A percentile compares a stretch with the other conserved stretches of the same genome.
These are phyloP conservation scores for Anguilla pacifica DNA, from an alignment of 2,797 vertebrate species.

Conservation along the genomic window DNA sequence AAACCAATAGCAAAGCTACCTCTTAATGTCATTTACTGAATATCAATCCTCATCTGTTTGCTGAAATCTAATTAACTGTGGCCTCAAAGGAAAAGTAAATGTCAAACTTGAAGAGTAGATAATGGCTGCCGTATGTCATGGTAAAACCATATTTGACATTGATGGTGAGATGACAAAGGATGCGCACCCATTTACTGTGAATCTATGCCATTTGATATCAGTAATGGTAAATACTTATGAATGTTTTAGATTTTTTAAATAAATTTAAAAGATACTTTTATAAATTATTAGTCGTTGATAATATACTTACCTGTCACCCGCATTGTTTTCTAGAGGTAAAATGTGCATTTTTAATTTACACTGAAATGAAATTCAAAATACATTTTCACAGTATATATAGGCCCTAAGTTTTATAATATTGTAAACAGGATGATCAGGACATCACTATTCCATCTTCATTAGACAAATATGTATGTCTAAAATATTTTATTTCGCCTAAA, in stretches of 20 bases:
- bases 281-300: neutral
- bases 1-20: neutral
- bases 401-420: neutral
- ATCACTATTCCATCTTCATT: neutral
- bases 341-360: neutral
- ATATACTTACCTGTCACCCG: neutral
- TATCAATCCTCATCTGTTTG: neutral
- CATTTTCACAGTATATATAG: neutral
- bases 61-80: constrained; percentile 10
- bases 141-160: neutral
- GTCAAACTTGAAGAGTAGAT: neutral
- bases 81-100: neutral
- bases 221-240: neutral
- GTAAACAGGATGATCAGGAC: neutral
- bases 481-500: neutral
- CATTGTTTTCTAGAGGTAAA: neutral
- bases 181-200: neutral
- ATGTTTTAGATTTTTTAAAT: neutral
- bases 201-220: neutral
- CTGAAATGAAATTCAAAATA: neutral
- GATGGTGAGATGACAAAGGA: neutral
- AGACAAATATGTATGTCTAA: neutral
- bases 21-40: neutral
- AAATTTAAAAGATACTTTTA: neutral
- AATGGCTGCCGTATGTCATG: neutral